Percentiles rank a stretch among this genome's conserved stretches.
Evolutionary conservation across 2,113 vertebrate species (phyloP).

Genomic region (Bos javanicus): DNA sequence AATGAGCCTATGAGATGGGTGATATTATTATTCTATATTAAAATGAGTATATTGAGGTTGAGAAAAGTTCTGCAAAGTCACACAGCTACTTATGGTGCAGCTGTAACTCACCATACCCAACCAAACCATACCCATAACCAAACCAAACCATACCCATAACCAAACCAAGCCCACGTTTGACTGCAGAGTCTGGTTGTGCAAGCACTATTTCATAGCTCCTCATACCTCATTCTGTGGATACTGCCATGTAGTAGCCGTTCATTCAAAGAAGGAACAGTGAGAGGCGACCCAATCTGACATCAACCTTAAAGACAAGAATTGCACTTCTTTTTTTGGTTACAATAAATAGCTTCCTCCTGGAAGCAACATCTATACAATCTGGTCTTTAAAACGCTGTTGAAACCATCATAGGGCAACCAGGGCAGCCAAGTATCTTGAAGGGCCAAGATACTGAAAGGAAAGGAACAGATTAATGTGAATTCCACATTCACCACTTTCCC

Average conservation of each 20-base stretch:
- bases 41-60: background rate
- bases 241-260: background rate
- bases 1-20: background rate
- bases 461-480: background rate
- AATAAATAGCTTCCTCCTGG: background rate
- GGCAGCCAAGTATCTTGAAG: background rate
- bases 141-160: no score
- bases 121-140: no score
- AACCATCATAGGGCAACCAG: background rate
- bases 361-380: background rate
- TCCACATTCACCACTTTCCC: background rate
- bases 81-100: background rate
- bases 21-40: background rate
- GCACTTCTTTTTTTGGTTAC: background rate
- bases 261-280: background rate
- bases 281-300: background rate
- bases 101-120: background rate
- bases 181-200: background rate
- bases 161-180: background rate
- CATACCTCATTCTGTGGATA: background rate
- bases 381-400: background rate
- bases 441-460: background rate
- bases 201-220: background rate
- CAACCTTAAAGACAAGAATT: background rate
- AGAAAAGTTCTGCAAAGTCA: background rate